phyloP scores from a whole-genome alignment of 2,797 vertebrate genomes.

The Masticophis lateralis region DNA sequence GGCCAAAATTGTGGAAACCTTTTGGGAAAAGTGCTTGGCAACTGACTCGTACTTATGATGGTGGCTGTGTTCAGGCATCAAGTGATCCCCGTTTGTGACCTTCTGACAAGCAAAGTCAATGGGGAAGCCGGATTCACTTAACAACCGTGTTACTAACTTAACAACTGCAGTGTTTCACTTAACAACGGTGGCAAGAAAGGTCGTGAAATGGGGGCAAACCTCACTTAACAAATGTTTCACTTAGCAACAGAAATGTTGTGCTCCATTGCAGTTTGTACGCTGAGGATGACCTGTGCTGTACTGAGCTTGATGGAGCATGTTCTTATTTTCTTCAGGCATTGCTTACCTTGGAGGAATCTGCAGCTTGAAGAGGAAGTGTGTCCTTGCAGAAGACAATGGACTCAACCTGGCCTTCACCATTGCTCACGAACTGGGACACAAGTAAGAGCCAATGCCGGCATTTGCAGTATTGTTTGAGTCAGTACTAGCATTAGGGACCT shows the following conservation, averaged over 20 bases:
- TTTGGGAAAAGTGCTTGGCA: not conserved
- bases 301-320: slow-evolving; percentile 42
- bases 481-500: not conserved
- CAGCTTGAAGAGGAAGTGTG: slow-evolving; percentile 92
- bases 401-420: slow-evolving; percentile 97
- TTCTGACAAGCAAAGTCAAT: too few species aligned
- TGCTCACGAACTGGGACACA: slow-evolving; percentile 96
- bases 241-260: not conserved
- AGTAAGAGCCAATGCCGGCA: slow-evolving; percentile 75
- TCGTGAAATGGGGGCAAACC: not conserved
- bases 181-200: not conserved
- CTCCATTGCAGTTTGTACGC: not conserved
- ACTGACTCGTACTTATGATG: not conserved
- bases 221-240: not conserved
- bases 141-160: too few species aligned
- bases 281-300: not conserved
- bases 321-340: slow-evolving; percentile 79
- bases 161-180: not conserved
- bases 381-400: slow-evolving; percentile 94
- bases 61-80: accelerated
- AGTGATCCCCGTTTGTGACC: too few species aligned
- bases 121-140: not conserved
- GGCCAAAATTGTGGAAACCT: too few species aligned
- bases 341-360: slow-evolving; percentile 94
- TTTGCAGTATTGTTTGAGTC: not conserved